Evolutionary conservation across 2,888 invertebrate genomes (phyloP).

Genomic region (Drosophila suboccidentalis): DNA sequence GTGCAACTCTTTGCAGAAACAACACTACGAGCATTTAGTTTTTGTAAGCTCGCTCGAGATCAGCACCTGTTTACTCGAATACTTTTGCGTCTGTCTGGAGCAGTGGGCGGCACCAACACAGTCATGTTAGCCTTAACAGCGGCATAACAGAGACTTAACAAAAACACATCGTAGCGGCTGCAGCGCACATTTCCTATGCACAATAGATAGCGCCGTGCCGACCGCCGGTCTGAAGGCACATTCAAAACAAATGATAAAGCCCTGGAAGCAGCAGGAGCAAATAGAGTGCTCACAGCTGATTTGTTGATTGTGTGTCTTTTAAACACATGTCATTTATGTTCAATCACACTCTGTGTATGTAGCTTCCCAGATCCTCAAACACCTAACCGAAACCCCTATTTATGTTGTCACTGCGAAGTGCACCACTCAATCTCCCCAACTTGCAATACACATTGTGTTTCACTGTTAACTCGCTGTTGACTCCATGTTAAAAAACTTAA

Average conservation of each 20-base stretch:
- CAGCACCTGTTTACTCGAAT: too few relatives aligned
- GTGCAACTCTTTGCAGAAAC: background rate
- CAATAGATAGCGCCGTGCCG: too few relatives aligned
- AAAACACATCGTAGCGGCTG: too few relatives aligned
- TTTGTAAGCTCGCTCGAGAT: background rate
- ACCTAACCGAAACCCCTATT: background rate
- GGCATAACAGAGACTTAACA: too few relatives aligned
- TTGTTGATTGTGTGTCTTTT: background rate
- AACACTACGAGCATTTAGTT: background rate
- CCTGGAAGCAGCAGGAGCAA: background rate
- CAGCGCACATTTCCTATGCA: too few relatives aligned
- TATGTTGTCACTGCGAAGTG: background rate
- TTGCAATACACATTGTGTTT: background rate
- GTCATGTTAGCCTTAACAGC: too few relatives aligned
- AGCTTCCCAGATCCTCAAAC: background rate
- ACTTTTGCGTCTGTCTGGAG: too few relatives aligned
- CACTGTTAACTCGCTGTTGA: constrained; percentile 24
- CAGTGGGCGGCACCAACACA: too few relatives aligned
- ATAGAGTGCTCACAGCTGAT: background rate
- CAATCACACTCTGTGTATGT: background rate
- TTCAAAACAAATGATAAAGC: background rate
- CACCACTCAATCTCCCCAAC: background rate
- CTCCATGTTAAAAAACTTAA: constrained; percentile 11
- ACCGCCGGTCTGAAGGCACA: too few relatives aligned
- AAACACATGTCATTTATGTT: background rate